Base-by-base conservation (phyloP, 2,113 vertebrate genomes). In the Amblyornis subalaris region DNA sequence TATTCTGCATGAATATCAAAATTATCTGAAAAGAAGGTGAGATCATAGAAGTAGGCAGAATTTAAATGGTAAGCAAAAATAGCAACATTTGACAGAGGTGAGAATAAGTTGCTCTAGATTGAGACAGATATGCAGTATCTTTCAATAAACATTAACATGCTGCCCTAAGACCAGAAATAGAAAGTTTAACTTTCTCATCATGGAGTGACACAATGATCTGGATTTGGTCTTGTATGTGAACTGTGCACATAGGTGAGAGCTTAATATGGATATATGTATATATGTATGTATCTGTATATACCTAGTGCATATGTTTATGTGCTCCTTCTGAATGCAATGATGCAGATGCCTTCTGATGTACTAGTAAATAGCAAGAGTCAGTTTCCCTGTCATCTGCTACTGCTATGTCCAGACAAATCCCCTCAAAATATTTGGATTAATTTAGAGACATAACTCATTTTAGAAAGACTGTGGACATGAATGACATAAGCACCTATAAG, bases 1-100 rank as follows among this genome's bases (percentile, higher is more conserved):
- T 71, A 12, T 51, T 92, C 40, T n/a, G 17, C n/a, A 29, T 69
- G 57, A 91, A 50, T 36, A 71, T 79, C 15, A 83, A 72, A 83
- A 80, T 90, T 62, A 94, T 66, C 36, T 89, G 61, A 89, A 93
- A 55, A 24, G 36, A 88, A 88, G 66, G 28, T 84, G 69, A 95
- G 82, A 93, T 89, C 65, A 58, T 14, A 53, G 50, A 91, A 76
- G 17, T 6, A 78, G 35, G 36, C 33, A 78, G 40, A 89, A 90
- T 89, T 73, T 55, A 94, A 95, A 91, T 38, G 65, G 5, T 61
- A 82, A 71, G 44, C 36, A 71, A 58, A 88, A 90, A 50, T 84
- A 66, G 36, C 24, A 55, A 40, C 10, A 22, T 75, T 78, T 47
- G 65, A 55, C 42, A 66, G 82, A 91, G 51, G 40, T 85, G 67